Evolutionary conservation across 2,113 vertebrate species (phyloP).

Genomic region (Pimephales promelas): DNA sequence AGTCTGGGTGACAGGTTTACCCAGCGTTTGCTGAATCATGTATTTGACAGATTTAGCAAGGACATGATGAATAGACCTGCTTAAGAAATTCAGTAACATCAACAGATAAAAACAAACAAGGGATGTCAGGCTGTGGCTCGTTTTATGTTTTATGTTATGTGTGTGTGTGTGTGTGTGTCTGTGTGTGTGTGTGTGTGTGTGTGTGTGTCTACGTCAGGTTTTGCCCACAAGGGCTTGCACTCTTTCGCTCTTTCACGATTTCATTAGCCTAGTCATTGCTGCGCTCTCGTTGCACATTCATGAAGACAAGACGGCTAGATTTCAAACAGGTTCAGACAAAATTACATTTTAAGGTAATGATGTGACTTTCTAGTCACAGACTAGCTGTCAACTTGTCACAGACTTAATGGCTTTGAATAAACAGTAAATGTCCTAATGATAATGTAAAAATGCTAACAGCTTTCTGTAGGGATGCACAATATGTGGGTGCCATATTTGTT

Average conservation of each 20-base stretch:
- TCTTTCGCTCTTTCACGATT: too few species aligned
- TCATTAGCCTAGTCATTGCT: background rate
- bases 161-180: background rate
- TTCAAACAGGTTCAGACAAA: too few species aligned
- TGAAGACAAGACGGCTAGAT: background rate
- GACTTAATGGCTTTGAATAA: background rate
- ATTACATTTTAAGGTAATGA: background rate
- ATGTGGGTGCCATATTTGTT: background rate
- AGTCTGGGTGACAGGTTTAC: constrained; percentile 13
- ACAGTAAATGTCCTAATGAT: background rate
- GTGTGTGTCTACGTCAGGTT: background rate
- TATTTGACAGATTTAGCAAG: constrained; percentile 19
- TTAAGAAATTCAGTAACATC: constrained; percentile 26
- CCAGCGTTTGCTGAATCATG: constrained; percentile 30
- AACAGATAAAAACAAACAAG: constrained; percentile 4
- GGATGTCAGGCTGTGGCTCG: background rate
- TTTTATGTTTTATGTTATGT: background rate
- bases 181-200: background rate
- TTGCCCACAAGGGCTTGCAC: background rate
- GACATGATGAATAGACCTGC: constrained; percentile 19
- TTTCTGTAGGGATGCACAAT: background rate
- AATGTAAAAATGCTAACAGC: background rate
- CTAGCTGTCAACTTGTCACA: background rate
- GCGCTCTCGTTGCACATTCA: background rate
- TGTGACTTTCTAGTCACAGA: background rate